phyloP scores from a whole-genome alignment of 2,797 vertebrate genomes.

The Sebastes vulpes region DNA sequence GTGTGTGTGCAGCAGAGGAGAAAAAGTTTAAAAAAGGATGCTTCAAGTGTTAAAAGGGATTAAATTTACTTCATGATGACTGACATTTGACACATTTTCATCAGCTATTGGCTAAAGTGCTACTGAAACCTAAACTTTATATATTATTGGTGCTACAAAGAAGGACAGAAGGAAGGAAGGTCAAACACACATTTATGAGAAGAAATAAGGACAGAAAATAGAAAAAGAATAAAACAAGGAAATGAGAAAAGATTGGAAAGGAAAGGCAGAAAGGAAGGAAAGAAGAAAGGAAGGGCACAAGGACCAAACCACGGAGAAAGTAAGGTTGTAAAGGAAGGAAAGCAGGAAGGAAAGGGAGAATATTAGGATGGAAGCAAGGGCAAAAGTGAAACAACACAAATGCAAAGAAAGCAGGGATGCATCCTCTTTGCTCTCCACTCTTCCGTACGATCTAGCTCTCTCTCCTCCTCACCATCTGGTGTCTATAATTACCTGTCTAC shows the following conservation, averaged over 20 bases:
- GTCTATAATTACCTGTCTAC: slow-evolving; percentile 51
- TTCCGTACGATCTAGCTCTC: slow-evolving; percentile 34
- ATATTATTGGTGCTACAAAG: background rate
- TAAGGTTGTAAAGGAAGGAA: background rate
- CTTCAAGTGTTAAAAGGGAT: slow-evolving; percentile 46
- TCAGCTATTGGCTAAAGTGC: background rate
- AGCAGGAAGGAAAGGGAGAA: background rate
- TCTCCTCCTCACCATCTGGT: slow-evolving; percentile 66
- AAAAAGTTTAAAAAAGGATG: background rate
- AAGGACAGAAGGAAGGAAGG: background rate
- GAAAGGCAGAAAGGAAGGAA: background rate
- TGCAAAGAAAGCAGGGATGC: background rate
- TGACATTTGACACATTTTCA: slow-evolving; percentile 1
- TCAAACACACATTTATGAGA: background rate
- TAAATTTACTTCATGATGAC: background rate
- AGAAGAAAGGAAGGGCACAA: background rate
- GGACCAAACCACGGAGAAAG: background rate
- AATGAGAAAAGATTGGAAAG: no score
- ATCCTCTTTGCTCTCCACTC: slow-evolving; percentile 38
- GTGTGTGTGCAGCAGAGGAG: slow-evolving; percentile 1
- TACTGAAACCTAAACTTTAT: background rate
- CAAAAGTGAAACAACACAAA: background rate
- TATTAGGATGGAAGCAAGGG: background rate
- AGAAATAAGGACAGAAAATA: background rate
- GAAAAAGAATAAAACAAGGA: no score